Conservation (phyloP, 2,888 invertebrate species). For the Geotrupes spiniger region DNA sequence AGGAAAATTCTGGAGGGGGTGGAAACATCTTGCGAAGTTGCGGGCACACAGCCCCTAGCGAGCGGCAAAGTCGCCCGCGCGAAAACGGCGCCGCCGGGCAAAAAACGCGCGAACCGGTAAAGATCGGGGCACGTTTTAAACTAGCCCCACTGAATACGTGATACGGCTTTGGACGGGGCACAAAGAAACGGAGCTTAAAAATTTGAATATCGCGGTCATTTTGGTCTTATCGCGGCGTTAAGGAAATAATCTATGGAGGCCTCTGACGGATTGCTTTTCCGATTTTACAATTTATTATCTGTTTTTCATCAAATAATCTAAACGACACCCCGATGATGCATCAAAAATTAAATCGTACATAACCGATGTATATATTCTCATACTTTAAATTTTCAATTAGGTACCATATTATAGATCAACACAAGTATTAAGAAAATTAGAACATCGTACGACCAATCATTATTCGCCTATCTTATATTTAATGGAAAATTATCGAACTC, state of each 20-base stretch:
- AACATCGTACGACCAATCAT: too few relatives aligned
- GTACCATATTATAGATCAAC: too few relatives aligned
- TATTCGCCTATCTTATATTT: too few relatives aligned
- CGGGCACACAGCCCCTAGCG: constrained; percentile 19
- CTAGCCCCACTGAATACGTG: constrained; percentile 45
- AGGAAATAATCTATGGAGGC: constrained; percentile 47
- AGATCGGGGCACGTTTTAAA: constrained; percentile 35
- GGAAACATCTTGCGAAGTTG: constrained; percentile 33
- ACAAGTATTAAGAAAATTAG: too few relatives aligned
- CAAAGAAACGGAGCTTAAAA: constrained; percentile 50
- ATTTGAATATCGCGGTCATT: constrained; percentile 55
- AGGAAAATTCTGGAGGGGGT: constrained; percentile 25
- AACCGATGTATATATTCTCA: too few relatives aligned
- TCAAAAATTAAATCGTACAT: too few relatives aligned
- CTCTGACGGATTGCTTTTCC: constrained; percentile 44
- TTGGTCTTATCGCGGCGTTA: constrained; percentile 49
- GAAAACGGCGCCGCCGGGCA: not conserved
- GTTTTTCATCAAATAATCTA: too few relatives aligned
- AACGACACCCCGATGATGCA: too few relatives aligned
- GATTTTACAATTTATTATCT: constrained; percentile 20
- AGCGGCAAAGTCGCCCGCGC: constrained; percentile 20
- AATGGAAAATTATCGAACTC: too few relatives aligned
- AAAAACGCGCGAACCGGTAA: not conserved
- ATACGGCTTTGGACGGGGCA: constrained; percentile 34
- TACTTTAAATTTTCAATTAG: too few relatives aligned